Percentiles rank a stretch among this genome's conserved stretches.
Evolutionary conservation across 2,888 invertebrate genomes (phyloP).

Genomic region (Drosophila paucipuncta): DNA sequence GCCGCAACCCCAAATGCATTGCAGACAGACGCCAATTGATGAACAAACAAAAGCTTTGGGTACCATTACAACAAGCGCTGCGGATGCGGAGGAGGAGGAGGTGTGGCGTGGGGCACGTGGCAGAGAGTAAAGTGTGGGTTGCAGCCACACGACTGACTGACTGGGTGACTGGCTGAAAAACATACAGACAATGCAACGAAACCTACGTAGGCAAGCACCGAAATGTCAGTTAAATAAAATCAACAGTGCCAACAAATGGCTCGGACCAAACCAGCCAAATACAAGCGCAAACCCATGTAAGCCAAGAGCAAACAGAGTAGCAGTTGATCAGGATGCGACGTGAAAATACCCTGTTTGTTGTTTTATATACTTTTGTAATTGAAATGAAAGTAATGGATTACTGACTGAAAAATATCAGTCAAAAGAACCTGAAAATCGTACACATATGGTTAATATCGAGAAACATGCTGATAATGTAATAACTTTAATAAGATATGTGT

Average conservation of each 20-base stretch:
- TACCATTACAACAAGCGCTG: constrained; percentile 10
- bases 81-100: not conserved
- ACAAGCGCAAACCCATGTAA: constrained; percentile 28
- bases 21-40: constrained; percentile 68
- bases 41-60: constrained; percentile 62
- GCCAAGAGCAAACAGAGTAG: constrained; percentile 30
- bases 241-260: constrained; percentile 61
- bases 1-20: constrained; percentile 66
- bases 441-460: not conserved
- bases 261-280: constrained; percentile 26
- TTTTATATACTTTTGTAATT: not conserved
- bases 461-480: not conserved
- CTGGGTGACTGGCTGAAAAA: not conserved
- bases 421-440: not conserved
- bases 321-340: not conserved
- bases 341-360: constrained; percentile 14
- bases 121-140: constrained; percentile 31
- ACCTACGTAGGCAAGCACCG: constrained; percentile 43
- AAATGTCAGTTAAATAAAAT: constrained; percentile 75
- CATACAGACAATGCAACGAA: constrained; percentile 31
- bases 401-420: not conserved
- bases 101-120: not conserved
- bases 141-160: constrained; percentile 21
- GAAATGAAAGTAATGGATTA: not conserved
- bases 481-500: not conserved